Conservation (phyloP, 2,797 vertebrate genomes). For the Erithacus rubecula region DNA sequence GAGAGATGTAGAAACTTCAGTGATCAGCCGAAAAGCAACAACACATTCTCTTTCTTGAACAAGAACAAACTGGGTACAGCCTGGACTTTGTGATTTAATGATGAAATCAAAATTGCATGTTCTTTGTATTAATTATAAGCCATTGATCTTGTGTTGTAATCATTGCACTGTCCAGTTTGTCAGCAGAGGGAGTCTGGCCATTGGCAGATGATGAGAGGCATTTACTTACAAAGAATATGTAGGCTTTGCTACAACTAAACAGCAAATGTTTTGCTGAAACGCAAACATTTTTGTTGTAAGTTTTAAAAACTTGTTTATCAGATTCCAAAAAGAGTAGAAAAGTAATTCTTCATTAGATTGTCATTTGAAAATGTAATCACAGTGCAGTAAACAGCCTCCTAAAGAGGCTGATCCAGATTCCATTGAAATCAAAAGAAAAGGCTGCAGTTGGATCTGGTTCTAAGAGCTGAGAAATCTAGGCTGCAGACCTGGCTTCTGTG, state of each 20-base stretch:
- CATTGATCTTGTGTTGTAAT: background rate
- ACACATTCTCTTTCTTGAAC: background rate
- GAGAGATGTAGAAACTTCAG: background rate
- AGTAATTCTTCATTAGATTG: conserved; percentile 31
- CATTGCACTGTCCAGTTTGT: background rate
- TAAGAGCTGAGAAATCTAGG: conserved; percentile 63
- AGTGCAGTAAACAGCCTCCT: conserved; percentile 40
- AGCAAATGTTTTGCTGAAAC: conserved; percentile 27
- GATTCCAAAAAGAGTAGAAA: conserved; percentile 19
- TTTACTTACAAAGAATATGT: background rate
- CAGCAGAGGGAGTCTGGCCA: background rate
- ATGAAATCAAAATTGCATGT: conserved; percentile 5
- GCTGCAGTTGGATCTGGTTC: conserved; percentile 53
- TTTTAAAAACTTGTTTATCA: conserved; percentile 34
- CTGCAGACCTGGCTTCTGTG: conserved; percentile 54
- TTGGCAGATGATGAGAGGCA: conserved; percentile 19
- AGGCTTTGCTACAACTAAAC: background rate
- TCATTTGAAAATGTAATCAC: conserved; percentile 51
- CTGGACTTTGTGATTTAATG: background rate
- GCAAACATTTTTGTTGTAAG: conserved; percentile 8
- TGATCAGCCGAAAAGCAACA: background rate
- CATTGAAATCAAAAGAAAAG: conserved; percentile 48
- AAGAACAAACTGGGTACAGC: background rate
- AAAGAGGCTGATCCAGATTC: conserved; percentile 29
- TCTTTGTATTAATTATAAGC: background rate